These are phyloP conservation scores for Vidua chalybeata DNA, from an alignment of 2,113 vertebrate genomes.

Conservation along the genomic window DNA sequence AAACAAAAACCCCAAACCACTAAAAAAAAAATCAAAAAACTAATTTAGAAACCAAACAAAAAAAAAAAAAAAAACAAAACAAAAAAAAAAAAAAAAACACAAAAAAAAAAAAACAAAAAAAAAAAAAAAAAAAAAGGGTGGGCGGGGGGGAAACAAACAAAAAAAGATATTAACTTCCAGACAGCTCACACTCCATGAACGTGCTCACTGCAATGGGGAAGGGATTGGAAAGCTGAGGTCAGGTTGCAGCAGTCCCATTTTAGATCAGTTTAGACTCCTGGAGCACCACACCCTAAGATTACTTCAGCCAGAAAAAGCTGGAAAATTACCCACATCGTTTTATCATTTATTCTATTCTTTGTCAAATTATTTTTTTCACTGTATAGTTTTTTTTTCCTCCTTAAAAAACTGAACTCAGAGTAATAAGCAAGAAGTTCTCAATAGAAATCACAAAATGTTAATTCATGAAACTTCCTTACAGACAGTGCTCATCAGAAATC, in stretches of 20 bases:
- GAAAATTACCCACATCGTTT: not conserved
- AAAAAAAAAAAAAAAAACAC: not conserved
- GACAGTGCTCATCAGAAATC: not conserved
- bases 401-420: not conserved
- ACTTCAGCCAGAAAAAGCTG: not conserved
- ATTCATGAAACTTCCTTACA: not conserved
- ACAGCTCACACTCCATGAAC: not conserved
- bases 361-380: not conserved
- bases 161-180: not conserved
- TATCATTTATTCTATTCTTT: not conserved
- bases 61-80: not conserved
- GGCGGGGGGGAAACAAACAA: too few species aligned
- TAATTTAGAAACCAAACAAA: not conserved
- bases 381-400: not conserved
- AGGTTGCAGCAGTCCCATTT: conserved; percentile 10
- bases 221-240: not conserved
- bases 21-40: not conserved
- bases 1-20: not conserved
- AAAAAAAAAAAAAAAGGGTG: not conserved
- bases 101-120: not conserved
- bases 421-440: not conserved
- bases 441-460: not conserved
- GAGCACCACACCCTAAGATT: conserved; percentile 13
- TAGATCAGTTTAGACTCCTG: conserved; percentile 18
- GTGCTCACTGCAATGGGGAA: conserved; percentile 24